phyloP scores from a whole-genome alignment of 2,888 invertebrate species.

The Resseliella maxima region DNA sequence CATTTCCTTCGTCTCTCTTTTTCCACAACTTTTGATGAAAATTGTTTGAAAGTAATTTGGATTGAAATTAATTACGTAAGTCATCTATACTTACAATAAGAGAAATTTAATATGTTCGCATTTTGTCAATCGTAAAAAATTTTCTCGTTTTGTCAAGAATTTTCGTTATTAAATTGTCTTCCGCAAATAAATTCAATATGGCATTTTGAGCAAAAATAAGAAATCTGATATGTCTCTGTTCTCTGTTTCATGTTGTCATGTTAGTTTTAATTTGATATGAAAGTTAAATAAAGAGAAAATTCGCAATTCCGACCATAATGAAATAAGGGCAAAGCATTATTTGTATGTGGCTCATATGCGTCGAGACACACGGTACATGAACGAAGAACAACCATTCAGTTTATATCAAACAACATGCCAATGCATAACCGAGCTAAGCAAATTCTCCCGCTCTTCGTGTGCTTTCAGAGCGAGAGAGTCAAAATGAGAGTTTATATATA shows the following conservation, averaged over 20 bases:
- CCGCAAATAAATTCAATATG: not conserved
- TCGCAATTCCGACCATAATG: not conserved
- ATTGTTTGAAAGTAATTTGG: not conserved
- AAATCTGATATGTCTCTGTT: not conserved
- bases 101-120: not conserved
- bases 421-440: not conserved
- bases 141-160: not conserved
- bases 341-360: not conserved
- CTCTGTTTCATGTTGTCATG: not conserved
- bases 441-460: not conserved
- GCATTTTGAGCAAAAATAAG: not conserved
- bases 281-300: not conserved
- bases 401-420: not conserved
- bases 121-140: too few species aligned
- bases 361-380: constrained; percentile 25
- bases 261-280: not conserved
- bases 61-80: not conserved
- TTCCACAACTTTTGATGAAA: not conserved
- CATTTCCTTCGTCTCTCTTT: too few species aligned
- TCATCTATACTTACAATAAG: not conserved
- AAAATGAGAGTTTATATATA: not conserved
- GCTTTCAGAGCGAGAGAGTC: not conserved
- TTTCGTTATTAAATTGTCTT: not conserved
- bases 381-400: not conserved
- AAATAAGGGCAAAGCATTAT: not conserved